phyloP scores from a whole-genome alignment of 1,140 invertebrate genomes.

The Radopholus similis region DNA sequence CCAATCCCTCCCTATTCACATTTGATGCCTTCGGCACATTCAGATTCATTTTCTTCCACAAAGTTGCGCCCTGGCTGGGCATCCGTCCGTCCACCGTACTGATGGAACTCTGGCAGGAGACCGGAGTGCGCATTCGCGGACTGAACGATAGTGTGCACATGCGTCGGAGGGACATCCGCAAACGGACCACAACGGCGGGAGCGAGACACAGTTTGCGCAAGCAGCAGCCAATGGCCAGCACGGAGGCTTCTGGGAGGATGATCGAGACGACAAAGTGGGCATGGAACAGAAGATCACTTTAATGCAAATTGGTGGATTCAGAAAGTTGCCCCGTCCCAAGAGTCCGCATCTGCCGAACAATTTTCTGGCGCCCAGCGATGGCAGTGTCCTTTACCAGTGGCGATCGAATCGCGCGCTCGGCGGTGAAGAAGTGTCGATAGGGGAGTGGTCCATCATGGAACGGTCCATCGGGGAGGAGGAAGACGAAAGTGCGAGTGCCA shows the following conservation, averaged over 20 bases:
- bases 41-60: slow-evolving; percentile 53
- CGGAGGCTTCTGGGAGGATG: neutral
- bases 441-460: neutral
- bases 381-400: neutral
- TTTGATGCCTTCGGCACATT: too few relatives aligned
- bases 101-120: slow-evolving; percentile 55
- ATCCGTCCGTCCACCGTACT: slow-evolving; percentile 51
- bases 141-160: slow-evolving; percentile 5
- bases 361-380: neutral
- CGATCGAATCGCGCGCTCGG: neutral
- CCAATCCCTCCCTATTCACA: neutral
- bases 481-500: slow-evolving; percentile 3
- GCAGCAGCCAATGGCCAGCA: neutral
- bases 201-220: neutral
- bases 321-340: too few relatives aligned
- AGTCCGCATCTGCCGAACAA: neutral
- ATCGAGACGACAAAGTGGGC: neutral
- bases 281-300: neutral
- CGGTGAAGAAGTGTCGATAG: neutral
- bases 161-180: neutral
- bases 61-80: slow-evolving; percentile 50
- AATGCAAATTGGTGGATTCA: too few relatives aligned
- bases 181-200: neutral
- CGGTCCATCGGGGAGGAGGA: slow-evolving; percentile 3
- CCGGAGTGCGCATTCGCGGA: slow-evolving; percentile 32